Evolutionary conservation across 2,113 vertebrate genomes (phyloP), one percentile per base, ranked within the genome.

Genomic region (Bolborhynchus lineola): DNA sequence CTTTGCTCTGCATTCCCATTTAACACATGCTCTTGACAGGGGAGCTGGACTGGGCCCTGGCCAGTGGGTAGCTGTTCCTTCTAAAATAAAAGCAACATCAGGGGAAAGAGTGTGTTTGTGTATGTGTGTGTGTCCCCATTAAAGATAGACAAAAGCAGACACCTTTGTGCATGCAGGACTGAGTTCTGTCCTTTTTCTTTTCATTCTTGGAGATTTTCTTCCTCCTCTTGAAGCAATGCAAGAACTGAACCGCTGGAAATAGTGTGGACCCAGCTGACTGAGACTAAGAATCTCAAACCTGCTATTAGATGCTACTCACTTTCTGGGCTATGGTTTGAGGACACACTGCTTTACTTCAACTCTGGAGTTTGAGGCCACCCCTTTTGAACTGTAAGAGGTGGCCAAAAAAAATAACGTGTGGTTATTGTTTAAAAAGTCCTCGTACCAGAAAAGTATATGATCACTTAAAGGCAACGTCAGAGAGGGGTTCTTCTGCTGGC

Each of bases 261-360:
- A 42, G 29, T 42, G 57, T 60, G 67, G 76, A 39, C 10, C 85
- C 94, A 95, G 79, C 70, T 86, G 62, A 94, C 64, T 83, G 85
- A 92, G 91, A 85, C 77, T 70, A 67, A 71, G 71, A 67, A 91
- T 93, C 75, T 81, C 86, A 95, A 96, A 83, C 86, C 94, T 96
- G 77, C 90, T 94, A 95, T 98, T 97, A 98, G 85, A 81, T 85
- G 41, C 81, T 86, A 67, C 94, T 84, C 84, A 49, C 23, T 93
- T 88, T 52, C 75, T 44, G 76, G 78, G 78, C 26, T 95, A 90
- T 91, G 94, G 76, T 88, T 83, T 94, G 31, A 85, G 91, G 70
- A 79, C 52, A 72, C 18, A 31, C 85, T 62, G 15, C 52, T 78
- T 95, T 65, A 55, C 33, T 70, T 88, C 81, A 69, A 0, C n/a